Base-by-base conservation (phyloP, 2,888 invertebrate species). In the Bruchidius siliquastri region DNA sequence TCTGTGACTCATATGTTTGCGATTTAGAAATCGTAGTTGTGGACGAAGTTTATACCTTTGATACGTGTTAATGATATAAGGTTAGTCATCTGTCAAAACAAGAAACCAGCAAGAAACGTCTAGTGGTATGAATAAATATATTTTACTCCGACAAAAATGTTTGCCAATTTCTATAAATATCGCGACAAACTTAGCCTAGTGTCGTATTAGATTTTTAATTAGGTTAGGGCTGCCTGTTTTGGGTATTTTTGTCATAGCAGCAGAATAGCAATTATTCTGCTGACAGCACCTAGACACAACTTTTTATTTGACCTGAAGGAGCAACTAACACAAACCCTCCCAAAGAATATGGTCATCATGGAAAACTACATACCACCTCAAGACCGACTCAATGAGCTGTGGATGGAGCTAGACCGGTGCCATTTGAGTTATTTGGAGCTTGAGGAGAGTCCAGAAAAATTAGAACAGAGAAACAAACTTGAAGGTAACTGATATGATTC, bases 371-470 rank as follows among this genome's bases (percentile, higher is more conserved):
- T 87, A 83, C 82, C 88, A 77, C 87, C 88, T 77, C 79, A 77
- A 76, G 91, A 91, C 82, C 88, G 89, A 83, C 87, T 92, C 83
- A 88, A 89, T 76, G 91, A 92, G 81, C 87, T 95, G 79, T 93
- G 92, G 90, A 88, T 90, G 77, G 92, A 92, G 83, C 93, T 96
- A 81, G 91, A 94, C 81, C 89, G 91, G 78, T 90, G 92, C 72
- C 95, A 95, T 87, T 91, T 94, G 87, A 91, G 90, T 79, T 96
- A 94, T 87, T 88, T 95, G 75, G 92, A 93, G 83, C 92, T 92
- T 22, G 95, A 95, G 81, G 94, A 95, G 82, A 93, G 92, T 83
- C 91, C 92, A 20, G 90, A 92, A 80, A 95, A 95, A 84, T 86
- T 95, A 72, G 91, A 93, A 77, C 92, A 93, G 82, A 90, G 93